A percentile compares a stretch with the other conserved stretches of the same genome.
Conservation (phyloP, 2,113 vertebrate genomes). For the Seriola aureovittata region DNA sequence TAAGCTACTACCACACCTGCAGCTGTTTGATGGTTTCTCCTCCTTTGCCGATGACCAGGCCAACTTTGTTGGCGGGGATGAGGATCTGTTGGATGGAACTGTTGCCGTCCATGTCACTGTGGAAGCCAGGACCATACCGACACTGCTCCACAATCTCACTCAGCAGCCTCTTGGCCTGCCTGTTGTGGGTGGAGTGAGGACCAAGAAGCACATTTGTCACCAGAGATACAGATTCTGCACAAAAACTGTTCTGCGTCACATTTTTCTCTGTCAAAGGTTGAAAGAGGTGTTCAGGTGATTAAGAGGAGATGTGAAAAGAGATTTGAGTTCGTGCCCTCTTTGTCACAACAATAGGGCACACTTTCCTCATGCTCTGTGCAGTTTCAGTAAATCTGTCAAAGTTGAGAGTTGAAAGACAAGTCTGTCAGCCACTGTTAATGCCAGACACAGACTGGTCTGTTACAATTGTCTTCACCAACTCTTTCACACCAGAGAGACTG, state of each 20-base stretch:
- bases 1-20: constrained; percentile 86
- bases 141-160: constrained; percentile 98
- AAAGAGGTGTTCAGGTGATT: constrained; percentile 57
- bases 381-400: constrained; percentile 35
- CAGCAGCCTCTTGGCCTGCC: constrained; percentile 96
- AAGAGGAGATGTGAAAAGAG: constrained; percentile 39
- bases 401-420: not conserved
- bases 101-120: constrained; percentile 92
- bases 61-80: constrained; percentile 98
- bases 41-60: constrained; percentile 98
- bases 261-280: constrained; percentile 28
- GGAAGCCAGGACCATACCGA: constrained; percentile 96
- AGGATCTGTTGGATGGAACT: constrained; percentile 95
- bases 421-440: not conserved
- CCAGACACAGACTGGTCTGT: not conserved
- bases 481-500: not conserved
- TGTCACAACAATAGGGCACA: constrained; percentile 47
- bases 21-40: constrained; percentile 98
- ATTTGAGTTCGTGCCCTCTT: constrained; percentile 29
- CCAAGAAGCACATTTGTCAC: constrained; percentile 34
- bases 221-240: constrained; percentile 15
- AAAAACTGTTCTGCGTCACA: constrained; percentile 12
- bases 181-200: constrained; percentile 61
- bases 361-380: constrained; percentile 13
- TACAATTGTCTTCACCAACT: not conserved